Conservation (phyloP, 2,797 vertebrate genomes). For the Toxotes lorentzi region DNA sequence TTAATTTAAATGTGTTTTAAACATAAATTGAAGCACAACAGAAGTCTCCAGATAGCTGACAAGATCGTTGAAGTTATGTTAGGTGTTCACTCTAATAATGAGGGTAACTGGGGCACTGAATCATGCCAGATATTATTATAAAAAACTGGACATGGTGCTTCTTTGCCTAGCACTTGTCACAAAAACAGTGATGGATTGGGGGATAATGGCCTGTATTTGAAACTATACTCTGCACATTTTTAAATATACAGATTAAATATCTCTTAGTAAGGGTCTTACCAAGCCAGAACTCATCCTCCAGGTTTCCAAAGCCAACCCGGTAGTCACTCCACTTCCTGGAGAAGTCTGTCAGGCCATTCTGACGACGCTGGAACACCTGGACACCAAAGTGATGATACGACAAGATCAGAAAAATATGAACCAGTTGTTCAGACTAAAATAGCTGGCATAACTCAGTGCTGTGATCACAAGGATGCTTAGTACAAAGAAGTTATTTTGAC, state of each 20-base stretch:
- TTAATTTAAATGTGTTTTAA: not conserved
- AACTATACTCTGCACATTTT: not conserved
- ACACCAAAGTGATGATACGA: not conserved
- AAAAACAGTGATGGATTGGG: not conserved
- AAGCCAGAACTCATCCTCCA: constrained; percentile 99
- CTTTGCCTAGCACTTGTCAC: not conserved
- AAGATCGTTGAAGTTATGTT: not conserved
- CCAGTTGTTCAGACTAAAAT: not conserved
- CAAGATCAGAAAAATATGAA: constrained; percentile 6
- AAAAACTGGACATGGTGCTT: not conserved
- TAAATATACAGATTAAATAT: not conserved
- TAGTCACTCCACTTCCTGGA: constrained; percentile 98
- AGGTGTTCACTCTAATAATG: not conserved
- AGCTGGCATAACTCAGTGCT: not conserved
- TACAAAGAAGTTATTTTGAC: not conserved
- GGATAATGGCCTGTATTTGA: not conserved
- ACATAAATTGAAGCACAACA: constrained; percentile 1
- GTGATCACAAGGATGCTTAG: not conserved
- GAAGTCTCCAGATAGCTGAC: not conserved
- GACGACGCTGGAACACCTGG: constrained; percentile 96
- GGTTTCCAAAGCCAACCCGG: constrained; percentile 93
- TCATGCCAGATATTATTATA: not conserved
- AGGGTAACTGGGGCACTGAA: not conserved
- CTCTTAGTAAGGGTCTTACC: constrained; percentile 83
- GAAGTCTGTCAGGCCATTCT: constrained; percentile 97